Base-by-base conservation (phyloP, 2,888 invertebrate species). In the Eristalis arbustorum region DNA sequence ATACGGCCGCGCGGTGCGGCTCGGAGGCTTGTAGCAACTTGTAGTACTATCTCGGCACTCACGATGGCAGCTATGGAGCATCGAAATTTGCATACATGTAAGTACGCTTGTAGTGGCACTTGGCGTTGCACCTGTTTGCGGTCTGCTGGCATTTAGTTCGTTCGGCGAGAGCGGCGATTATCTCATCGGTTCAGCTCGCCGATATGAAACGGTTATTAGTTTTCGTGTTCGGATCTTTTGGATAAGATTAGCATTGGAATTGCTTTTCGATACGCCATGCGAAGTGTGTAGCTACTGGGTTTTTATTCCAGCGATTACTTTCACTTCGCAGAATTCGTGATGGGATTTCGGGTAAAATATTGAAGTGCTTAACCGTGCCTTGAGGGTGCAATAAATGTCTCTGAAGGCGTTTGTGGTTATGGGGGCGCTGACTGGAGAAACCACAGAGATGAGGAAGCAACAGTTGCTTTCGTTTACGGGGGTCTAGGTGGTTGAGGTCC, bases 161-260 rank as follows among this genome's bases (percentile, higher is more conserved):
- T 37, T 59, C 69, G 28, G 61, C 34, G 56, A 61, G 78, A 63
- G 68, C 59, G 63, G 49, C 69, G 79, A 84, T 76, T 84, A 84
- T 84, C 72, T 76, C 80, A 80, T 80, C 68, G 80, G 37, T 13
- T 31, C 25, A 28, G 31, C 68, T 66, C 28, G 49, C 18, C 14
- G 59, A 64, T 72, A 59, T 25, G 63, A 62, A 76, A 76, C 59
- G 63, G 37, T 80, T 84, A 76, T 84, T 69, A 84, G 79, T 79
- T 61, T 84, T 75, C 79, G 66, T 79, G 66, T 73, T 80, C 14
- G 28, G 42, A 64, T 59, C 59, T 25, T 59, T 25, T 28, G 63
- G 84, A 84, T 84, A 68, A 76, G 84, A 84, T 80, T 84, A 72
- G 80, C 72, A 84, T 76, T 59, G 74, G 23, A 76, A 76, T 84